Evolutionary conservation across 1,140 invertebrate genomes (phyloP).

Genomic region (Grapholita molesta): DNA sequence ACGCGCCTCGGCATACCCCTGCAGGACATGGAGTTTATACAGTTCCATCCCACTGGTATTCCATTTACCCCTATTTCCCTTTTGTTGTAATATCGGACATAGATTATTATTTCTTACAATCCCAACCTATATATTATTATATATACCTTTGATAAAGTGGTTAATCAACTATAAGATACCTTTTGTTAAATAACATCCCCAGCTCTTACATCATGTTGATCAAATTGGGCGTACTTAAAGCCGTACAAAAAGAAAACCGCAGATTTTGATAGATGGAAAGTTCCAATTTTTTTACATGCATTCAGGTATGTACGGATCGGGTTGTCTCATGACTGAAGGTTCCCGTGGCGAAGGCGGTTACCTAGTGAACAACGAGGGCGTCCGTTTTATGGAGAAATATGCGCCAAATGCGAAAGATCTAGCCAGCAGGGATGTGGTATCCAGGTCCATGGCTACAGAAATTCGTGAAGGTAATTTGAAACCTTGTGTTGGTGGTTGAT

Average conservation of each 20-base stretch:
- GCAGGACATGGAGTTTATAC: constrained; percentile 98
- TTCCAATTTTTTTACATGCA: too few species aligned
- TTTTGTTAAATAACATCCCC: too few species aligned
- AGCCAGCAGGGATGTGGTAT: constrained; percentile 98
- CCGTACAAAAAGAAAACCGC: too few species aligned
- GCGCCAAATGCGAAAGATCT: constrained; percentile 99
- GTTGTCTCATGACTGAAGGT: constrained; percentile 98
- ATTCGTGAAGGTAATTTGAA: constrained; percentile 91
- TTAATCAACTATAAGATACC: too few species aligned
- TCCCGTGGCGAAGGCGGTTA: constrained; percentile 98
- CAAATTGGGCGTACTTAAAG: too few species aligned
- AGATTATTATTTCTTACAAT: too few species aligned
- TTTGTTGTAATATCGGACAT: too few species aligned
- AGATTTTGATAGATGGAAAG: too few species aligned
- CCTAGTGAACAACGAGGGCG: constrained; percentile 95
- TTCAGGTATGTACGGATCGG: constrained; percentile 96
- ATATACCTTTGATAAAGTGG: too few species aligned
- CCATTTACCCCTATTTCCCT: too few species aligned
- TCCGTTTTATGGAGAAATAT: constrained; percentile 99
- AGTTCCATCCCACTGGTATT: constrained; percentile 98
- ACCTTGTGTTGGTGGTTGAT: not conserved
- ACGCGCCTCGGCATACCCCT: constrained; percentile 92
- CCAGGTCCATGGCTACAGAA: constrained; percentile 97
- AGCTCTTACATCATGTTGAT: too few species aligned
- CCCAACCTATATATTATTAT: too few species aligned